phyloP scores from a whole-genome alignment of 2,888 invertebrate genomes.

The Uloborus plumipes region DNA sequence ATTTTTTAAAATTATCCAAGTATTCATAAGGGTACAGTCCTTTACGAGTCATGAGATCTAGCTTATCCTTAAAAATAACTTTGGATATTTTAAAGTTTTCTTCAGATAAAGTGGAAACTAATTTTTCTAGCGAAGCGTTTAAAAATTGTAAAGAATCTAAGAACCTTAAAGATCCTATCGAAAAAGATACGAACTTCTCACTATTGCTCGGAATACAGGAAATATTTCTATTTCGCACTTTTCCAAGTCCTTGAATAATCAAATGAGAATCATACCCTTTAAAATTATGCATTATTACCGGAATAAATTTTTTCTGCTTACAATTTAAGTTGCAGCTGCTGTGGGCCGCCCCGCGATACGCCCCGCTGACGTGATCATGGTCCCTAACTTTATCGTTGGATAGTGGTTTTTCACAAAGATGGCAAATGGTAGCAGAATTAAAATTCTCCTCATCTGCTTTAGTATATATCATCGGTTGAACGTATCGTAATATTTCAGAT shows the following conservation, averaged over 20 bases:
- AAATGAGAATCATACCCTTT: conserved; percentile 5
- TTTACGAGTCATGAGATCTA: too few relatives aligned
- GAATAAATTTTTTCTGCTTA: neutral
- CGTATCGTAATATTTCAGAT: neutral
- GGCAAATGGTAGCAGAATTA: too few relatives aligned
- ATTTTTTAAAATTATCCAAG: neutral
- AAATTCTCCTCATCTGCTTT: too few relatives aligned
- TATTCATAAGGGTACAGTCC: neutral
- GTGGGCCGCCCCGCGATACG: neutral
- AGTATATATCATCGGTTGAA: neutral
- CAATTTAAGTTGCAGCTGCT: conserved; percentile 4
- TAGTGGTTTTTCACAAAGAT: too few relatives aligned
- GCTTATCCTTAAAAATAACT: too few relatives aligned
- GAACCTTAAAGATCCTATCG: conserved; percentile 6
- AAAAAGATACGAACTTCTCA: too few relatives aligned
- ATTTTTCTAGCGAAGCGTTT: conserved; percentile 21
- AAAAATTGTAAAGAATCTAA: conserved; percentile 22
- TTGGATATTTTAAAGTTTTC: too few relatives aligned
- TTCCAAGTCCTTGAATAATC: conserved; percentile 7
- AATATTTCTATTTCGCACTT: neutral
- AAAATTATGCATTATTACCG: conserved; percentile 11
- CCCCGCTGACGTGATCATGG: neutral
- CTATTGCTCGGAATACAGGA: conserved; percentile 11
- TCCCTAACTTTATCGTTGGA: neutral
- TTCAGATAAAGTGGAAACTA: neutral